phyloP scores from a whole-genome alignment of 2,113 vertebrate genomes.

The Pluvialis apricaria region DNA sequence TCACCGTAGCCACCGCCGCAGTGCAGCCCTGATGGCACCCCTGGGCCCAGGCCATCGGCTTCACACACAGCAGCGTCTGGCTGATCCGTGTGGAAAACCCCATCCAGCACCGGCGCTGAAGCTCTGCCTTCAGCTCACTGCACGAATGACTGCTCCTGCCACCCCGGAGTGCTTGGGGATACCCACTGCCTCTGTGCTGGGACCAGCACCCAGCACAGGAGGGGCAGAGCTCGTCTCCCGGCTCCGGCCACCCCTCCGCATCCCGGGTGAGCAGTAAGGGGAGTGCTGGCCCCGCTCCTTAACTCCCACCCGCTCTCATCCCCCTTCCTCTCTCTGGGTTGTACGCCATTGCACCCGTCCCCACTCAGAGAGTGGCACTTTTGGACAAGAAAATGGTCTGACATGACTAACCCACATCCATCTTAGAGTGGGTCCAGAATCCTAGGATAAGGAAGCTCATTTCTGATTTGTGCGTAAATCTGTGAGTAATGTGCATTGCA shows the following conservation, averaged over 20 bases:
- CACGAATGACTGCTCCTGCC: neutral
- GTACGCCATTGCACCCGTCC: neutral
- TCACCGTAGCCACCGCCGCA: rapidly evolving
- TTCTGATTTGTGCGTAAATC: neutral
- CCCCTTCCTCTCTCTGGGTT: too few species aligned
- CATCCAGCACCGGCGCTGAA: neutral
- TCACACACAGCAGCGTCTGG: too few species aligned
- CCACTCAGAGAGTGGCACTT: neutral
- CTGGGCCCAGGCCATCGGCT: neutral
- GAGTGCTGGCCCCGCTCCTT: neutral
- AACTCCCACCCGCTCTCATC: too few species aligned
- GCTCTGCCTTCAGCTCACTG: neutral
- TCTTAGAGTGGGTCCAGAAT: neutral
- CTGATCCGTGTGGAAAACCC: neutral
- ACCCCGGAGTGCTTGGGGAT: rapidly evolving
- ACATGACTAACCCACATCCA: neutral
- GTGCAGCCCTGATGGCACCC: neutral
- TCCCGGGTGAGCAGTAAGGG: rapidly evolving
- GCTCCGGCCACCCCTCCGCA: neutral
- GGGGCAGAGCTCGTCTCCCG: neutral
- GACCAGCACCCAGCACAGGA: neutral
- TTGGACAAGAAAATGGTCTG: neutral
- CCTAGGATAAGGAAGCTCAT: neutral
- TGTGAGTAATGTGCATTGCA: rapidly evolving
- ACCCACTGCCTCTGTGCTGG: too few species aligned